phyloP scores from a whole-genome alignment of 2,888 invertebrate species.

The Trachelus iudaicus region DNA sequence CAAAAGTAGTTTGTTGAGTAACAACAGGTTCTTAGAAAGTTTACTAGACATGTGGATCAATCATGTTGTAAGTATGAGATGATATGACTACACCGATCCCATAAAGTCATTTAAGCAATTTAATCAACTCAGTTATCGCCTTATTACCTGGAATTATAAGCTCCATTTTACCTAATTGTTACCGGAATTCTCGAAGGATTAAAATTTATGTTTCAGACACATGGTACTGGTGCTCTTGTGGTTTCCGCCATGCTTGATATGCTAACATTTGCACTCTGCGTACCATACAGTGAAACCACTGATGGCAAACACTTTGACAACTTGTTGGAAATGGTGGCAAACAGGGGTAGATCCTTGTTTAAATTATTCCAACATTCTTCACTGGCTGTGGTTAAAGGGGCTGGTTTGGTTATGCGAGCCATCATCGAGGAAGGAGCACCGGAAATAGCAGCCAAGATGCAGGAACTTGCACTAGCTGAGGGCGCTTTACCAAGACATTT shows the following conservation, averaged over 20 bases:
- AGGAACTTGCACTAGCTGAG: constrained; percentile 94
- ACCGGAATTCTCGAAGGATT: constrained; percentile 5
- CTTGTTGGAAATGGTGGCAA: constrained; percentile 92
- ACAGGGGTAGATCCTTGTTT: constrained; percentile 90
- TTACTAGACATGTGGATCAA: constrained; percentile 94
- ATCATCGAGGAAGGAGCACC: constrained; percentile 96
- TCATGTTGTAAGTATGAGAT: constrained; percentile 81
- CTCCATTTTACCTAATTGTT: neutral
- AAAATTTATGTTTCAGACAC: constrained; percentile 71
- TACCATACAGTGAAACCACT: constrained; percentile 99
- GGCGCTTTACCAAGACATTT: constrained; percentile 95
- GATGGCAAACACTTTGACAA: constrained; percentile 96
- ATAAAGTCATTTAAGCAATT: neutral
- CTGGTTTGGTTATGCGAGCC: constrained; percentile 96
- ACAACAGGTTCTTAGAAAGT: constrained; percentile 90
- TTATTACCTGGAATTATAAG: neutral
- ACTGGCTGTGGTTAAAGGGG: constrained; percentile 97
- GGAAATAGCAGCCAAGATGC: constrained; percentile 94
- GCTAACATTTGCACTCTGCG: constrained; percentile 96
- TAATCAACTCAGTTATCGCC: neutral
- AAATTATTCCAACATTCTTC: constrained; percentile 96
- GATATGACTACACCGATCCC: constrained; percentile 7
- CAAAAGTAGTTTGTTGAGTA: constrained; percentile 94
- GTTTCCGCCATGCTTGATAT: constrained; percentile 99
- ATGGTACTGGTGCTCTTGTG: constrained; percentile 94